Base-by-base conservation (phyloP, 1,140 invertebrate genomes). In the Solenopsis invicta region DNA sequence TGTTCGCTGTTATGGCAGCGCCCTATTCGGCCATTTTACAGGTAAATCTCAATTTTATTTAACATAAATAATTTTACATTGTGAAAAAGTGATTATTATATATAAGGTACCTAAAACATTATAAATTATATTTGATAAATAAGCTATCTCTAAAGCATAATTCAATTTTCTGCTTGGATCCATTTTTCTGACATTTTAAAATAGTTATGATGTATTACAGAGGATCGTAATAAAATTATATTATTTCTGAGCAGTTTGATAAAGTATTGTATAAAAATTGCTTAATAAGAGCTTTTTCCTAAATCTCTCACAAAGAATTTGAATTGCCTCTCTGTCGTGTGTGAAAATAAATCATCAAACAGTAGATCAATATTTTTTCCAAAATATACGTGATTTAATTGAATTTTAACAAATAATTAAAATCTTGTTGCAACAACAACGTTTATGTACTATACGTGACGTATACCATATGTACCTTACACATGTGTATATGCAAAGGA, bases 41-140 rank as follows among this genome's bases (percentile, higher is more conserved):
- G 91, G 93, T 93, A 85, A 89, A 86, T 62, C 13, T 34, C 45
- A 3, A 0, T 67, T 76, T 71, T 67, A 64, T 48, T 75, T 29
- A 1, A 5, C 6, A 71, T 10, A 59, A 69, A 56, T 67, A 67
- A 4, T 45, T 24, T 1, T 18, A 9, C 2, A 5, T 9, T 50
- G 1, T 45, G 8, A 45, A 67, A 78, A 48, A 77, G 4, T 75
- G 2, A 10, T 45, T 41, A 45, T 41, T 21, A 45, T 50, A 1
- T 64, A 21, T 16, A 54, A 1, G 18, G 29, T 48, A 52, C 24
- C 8, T 59, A 52, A 12, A 16, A 54, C 16, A 41, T 50, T 34
- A 62, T 74, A 12, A 76, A 18, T 8, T 78, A 62, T 24, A 21
- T 37, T 48, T 82, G 62, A 76, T 78, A 24, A 21, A 48, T 29